Conservation (phyloP, 2,797 vertebrate genomes). For the Euphonia xanthogaster region DNA sequence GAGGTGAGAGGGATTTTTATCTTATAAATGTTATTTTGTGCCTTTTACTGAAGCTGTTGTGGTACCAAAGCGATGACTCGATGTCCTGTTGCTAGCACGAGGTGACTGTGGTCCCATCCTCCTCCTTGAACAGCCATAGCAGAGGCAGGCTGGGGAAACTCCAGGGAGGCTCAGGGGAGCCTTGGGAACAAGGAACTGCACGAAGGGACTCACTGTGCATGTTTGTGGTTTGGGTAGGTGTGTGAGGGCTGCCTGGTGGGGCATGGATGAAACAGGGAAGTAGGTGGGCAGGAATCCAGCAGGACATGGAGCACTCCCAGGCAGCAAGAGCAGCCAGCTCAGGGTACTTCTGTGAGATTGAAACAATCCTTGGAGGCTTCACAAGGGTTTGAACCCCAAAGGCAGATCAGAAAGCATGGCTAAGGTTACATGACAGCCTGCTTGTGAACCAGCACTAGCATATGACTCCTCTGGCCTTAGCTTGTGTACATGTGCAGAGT, state of each 20-base stretch:
- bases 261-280: not conserved
- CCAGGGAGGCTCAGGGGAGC: not conserved
- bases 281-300: not conserved
- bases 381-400: not conserved
- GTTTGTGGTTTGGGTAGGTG: not conserved
- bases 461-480: not conserved
- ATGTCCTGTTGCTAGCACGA: not conserved
- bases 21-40: not conserved
- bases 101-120: not conserved
- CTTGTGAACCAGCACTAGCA: not conserved
- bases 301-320: not conserved
- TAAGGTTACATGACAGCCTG: not conserved
- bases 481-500: not conserved
- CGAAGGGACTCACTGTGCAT: not conserved
- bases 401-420: not conserved
- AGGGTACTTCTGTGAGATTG: not conserved
- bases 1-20: not conserved
- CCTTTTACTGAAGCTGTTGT: not conserved
- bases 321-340: not conserved
- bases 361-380: not conserved
- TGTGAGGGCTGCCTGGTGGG: not conserved
- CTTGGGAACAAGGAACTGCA: not conserved
- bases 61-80: fast-evolving
- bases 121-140: not conserved
- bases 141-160: not conserved